Evolutionary conservation across 2,888 invertebrate species (phyloP).

Genomic region (Campoplex nolae): DNA sequence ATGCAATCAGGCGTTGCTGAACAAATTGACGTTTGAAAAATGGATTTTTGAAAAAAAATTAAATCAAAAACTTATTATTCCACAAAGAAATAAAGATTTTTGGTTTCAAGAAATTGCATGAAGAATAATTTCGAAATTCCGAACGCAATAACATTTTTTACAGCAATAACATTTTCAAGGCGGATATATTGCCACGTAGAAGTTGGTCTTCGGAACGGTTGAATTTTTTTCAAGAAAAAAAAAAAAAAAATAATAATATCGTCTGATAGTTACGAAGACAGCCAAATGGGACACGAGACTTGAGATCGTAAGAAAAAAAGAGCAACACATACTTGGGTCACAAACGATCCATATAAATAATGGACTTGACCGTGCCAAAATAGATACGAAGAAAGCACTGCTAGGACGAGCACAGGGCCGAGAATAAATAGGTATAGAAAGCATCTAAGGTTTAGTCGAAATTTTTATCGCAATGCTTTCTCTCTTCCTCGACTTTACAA

Average conservation of each 20-base stretch:
- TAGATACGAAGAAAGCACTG: neutral
- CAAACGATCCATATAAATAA: conserved; percentile 1
- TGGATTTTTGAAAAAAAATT: too few relatives aligned
- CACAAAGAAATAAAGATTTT: too few relatives aligned
- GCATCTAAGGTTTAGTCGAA: neutral
- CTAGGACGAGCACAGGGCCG: neutral
- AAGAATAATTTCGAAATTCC: too few relatives aligned
- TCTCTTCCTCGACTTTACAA: neutral
- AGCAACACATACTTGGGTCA: neutral
- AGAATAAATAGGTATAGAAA: neutral
- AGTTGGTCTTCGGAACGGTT: too few relatives aligned
- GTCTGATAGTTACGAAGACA: neutral
- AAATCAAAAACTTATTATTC: too few relatives aligned
- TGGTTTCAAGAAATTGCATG: too few relatives aligned
- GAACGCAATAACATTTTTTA: too few relatives aligned
- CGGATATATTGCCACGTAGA: too few relatives aligned
- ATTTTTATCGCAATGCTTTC: neutral
- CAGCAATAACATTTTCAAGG: too few relatives aligned
- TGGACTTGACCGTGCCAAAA: conserved; percentile 1
- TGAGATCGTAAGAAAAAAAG: neutral
- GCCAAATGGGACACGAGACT: conserved; percentile 13
- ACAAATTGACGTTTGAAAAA: too few relatives aligned
- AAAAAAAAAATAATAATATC: neutral
- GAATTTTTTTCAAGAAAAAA: neutral
- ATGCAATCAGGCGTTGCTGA: too few relatives aligned